Percentiles rank a stretch among this genome's conserved stretches.
phyloP scores from a whole-genome alignment of 2,888 invertebrate species.

The Carabus problematicus region DNA sequence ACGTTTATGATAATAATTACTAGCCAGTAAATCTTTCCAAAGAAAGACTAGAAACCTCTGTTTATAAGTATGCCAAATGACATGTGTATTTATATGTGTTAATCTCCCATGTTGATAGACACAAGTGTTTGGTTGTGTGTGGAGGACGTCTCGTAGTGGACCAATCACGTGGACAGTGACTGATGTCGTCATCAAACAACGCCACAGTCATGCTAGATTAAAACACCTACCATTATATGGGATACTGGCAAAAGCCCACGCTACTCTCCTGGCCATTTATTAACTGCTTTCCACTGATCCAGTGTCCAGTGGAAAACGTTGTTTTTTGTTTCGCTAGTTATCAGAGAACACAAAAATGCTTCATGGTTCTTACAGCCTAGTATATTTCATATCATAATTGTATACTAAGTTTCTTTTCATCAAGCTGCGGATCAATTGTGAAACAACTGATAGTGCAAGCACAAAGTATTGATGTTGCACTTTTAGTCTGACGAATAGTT shows the following conservation, averaged over 20 bases:
- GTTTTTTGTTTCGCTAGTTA: too few species aligned
- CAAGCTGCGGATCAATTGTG: too few species aligned
- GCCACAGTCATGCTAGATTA: slow-evolving; percentile 30
- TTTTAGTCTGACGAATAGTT: too few species aligned
- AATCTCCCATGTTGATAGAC: neutral
- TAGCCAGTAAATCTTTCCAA: neutral
- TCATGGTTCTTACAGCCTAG: too few species aligned
- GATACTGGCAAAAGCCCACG: slow-evolving; percentile 8
- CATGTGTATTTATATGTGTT: neutral
- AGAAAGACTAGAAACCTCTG: neutral
- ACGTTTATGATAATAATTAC: neutral
- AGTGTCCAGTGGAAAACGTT: too few species aligned
- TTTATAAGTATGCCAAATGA: neutral
- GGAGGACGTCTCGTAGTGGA: neutral
- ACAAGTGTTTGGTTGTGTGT: neutral
- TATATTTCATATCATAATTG: too few species aligned
- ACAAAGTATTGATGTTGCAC: too few species aligned
- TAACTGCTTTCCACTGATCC: slow-evolving; percentile 10
- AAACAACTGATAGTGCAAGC: too few species aligned
- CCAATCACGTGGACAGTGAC: slow-evolving; percentile 32
- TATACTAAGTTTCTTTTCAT: too few species aligned
- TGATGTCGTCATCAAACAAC: slow-evolving; percentile 31
- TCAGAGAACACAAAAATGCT: too few species aligned
- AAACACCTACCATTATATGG: slow-evolving; percentile 26
- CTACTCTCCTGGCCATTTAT: slow-evolving; percentile 12